phyloP scores from a whole-genome alignment of 2,888 invertebrate species.

The Drosophila tanythrix region DNA sequence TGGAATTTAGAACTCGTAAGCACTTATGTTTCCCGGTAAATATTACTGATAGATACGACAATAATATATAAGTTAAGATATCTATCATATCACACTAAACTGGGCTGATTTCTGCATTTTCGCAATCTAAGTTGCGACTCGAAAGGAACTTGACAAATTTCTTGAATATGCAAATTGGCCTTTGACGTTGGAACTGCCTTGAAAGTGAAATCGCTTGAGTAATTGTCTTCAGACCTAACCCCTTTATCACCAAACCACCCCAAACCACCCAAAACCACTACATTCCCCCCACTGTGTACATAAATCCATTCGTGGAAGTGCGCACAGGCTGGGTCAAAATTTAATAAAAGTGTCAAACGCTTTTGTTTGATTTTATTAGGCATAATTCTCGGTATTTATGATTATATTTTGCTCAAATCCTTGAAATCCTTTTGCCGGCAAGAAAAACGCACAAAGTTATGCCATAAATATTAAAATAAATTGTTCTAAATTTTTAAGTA shows the following conservation, averaged over 20 bases:
- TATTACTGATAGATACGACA: not conserved
- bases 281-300: not conserved
- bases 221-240: conserved; percentile 43
- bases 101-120: not conserved
- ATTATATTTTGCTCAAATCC: conserved; percentile 33
- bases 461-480: conserved; percentile 72
- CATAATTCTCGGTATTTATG: conserved; percentile 52
- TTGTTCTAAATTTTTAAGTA: conserved; percentile 53
- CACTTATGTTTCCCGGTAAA: not conserved
- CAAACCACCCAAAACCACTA: not conserved
- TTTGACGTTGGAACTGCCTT: conserved; percentile 1
- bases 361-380: conserved; percentile 51
- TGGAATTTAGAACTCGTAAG: not conserved
- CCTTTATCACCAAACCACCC: too few relatives aligned
- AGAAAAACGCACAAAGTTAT: conserved; percentile 55
- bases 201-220: conserved; percentile 36
- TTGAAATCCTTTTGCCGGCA: conserved; percentile 23
- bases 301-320: conserved; percentile 16
- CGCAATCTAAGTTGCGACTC: conserved; percentile 27
- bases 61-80: not conserved
- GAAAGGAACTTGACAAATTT: conserved; percentile 22
- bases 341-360: conserved; percentile 71
- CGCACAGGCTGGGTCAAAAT: conserved; percentile 27
- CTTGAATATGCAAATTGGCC: conserved; percentile 20
- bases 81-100: not conserved